Evolutionary conservation across 1,140 invertebrate species (phyloP).

Genomic region (Zeugodacus cucurbitae): DNA sequence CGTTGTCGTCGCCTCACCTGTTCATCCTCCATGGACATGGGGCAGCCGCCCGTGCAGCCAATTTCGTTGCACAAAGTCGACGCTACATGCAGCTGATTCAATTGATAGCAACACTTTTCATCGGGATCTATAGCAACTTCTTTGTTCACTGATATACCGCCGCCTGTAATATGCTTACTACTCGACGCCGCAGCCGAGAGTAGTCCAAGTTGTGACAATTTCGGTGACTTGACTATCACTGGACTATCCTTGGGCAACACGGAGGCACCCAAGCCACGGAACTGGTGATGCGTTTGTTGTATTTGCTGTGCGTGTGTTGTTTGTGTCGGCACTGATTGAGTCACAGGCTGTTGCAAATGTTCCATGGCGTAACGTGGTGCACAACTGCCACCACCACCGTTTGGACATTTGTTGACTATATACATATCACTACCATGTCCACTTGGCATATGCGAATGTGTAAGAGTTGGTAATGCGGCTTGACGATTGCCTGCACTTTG

Average conservation of each 20-base stretch:
- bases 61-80: conserved; percentile 60
- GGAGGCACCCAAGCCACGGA: conserved; percentile 59
- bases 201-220: conserved; percentile 45
- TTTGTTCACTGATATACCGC: conserved; percentile 62
- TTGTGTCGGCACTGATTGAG: conserved; percentile 42
- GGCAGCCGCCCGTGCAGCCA: conserved; percentile 59
- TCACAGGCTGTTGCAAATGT: conserved; percentile 43
- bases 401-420: conserved; percentile 23
- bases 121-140: conserved; percentile 65
- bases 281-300: conserved; percentile 49
- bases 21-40: conserved; percentile 48
- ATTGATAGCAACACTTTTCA: conserved; percentile 60
- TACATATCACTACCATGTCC: conserved; percentile 21
- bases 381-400: conserved; percentile 39
- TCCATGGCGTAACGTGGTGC: conserved; percentile 53
- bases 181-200: background rate
- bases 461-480: background rate
- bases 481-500: background rate
- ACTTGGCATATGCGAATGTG: background rate
- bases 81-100: conserved; percentile 42
- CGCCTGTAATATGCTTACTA: conserved; percentile 51
- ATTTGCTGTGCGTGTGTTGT: background rate
- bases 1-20: conserved; percentile 51
- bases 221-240: conserved; percentile 64
- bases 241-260: conserved; percentile 65